These are phyloP conservation scores for Microcebus griseorufus DNA, from an alignment of 2,113 vertebrate species.

Conservation along the genomic window DNA sequence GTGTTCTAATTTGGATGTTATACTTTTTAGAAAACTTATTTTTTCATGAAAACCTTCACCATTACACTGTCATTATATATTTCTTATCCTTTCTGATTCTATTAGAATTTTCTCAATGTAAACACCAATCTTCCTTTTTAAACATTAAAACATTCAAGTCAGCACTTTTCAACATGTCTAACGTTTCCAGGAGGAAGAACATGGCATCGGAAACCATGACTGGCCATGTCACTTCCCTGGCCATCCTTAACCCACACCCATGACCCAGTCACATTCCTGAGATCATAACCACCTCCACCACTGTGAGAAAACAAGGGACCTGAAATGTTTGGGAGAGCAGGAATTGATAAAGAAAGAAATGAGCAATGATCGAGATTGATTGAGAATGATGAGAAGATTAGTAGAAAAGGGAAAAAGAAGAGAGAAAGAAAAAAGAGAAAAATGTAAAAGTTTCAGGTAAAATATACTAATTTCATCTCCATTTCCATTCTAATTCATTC, in stretches of 20 bases:
- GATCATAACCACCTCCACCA: not conserved
- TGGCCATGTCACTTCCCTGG: not conserved
- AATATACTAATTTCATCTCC: not conserved
- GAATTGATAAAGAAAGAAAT: not conserved
- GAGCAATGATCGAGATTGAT: no score
- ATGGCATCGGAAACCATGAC: fast-evolving
- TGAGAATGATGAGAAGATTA: not conserved
- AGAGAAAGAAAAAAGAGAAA: not conserved
- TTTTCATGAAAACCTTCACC: not conserved
- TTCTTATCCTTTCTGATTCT: not conserved
- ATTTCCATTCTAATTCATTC: not conserved
- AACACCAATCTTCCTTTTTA: not conserved
- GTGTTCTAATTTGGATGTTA: not conserved
- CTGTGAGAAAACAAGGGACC: not conserved
- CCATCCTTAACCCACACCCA: fast-evolving
- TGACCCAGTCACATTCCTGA: not conserved
- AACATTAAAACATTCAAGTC: not conserved
- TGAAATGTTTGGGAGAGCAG: not conserved
- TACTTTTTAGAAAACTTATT: not conserved
- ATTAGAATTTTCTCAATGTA: not conserved
- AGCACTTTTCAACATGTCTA: not conserved
- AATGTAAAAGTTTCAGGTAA: not conserved
- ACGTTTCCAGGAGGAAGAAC: fast-evolving
- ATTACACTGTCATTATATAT: not conserved
- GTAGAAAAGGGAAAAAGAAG: not conserved